Base-by-base conservation (phyloP, 1,140 invertebrate species). In the Drosophila fuyamai region DNA sequence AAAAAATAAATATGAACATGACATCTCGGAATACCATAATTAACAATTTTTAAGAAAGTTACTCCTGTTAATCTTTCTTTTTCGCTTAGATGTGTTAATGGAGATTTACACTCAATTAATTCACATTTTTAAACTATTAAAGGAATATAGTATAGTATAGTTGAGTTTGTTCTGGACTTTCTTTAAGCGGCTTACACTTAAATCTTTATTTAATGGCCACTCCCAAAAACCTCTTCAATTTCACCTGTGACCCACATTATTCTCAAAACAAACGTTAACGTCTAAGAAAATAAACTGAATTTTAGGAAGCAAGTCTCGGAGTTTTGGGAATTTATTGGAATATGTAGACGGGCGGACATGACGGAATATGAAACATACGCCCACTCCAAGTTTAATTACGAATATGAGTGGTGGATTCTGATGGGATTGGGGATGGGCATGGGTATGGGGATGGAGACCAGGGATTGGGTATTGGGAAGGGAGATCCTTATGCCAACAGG, bases 381-480 rank as follows among this genome's bases (percentile, higher is more conserved):
- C 23, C 46, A 48, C 47, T 29, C 5, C 7, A 9, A 59, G 27
- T 59, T 59, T 59, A 59, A 47, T 59, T 59, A 50, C 62, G 18
- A 58, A 66, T 57, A 66, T 47, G 56, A 53, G 46, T 62, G 36
- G 35, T 48, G 27, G 47, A 48, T n/a, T 29, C 23, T n/a, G 47
- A 9, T 8, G 47, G 29, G 29, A 7, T 32, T 4, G 23, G 6
- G 8, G 41, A 55, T 14, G 16, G 40, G 29, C 12, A 13, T 10
- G 4, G 29, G 47, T 12, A 13, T 10, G 4, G 29, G 47, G 10
- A 36, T 27, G 48, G 40, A 8, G 6, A 29, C 29, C 29, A 5
- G 14, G n/a, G 6, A n/a, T 6, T 12, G 32, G 14, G 10, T n/a
- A 13, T n/a, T n/a, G 14, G 13, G 8, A 16, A 23, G 6, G 51